These are phyloP conservation scores for Parascotia fuliginaria DNA, from an alignment of 2,888 invertebrate genomes.

Conservation along the genomic window DNA sequence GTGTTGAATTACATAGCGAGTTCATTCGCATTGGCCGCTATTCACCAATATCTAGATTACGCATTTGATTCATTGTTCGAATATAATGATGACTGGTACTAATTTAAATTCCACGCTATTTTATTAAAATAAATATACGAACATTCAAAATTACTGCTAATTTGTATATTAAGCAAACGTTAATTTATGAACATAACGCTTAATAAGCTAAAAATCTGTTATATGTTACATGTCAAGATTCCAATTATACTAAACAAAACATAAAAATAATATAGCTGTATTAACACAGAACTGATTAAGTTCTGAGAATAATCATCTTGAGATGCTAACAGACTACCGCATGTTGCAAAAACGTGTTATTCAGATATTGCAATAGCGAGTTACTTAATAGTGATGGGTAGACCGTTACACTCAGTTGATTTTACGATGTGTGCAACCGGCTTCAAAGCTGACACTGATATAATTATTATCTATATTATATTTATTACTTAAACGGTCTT, in stretches of 20 bases:
- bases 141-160: conserved; percentile 7
- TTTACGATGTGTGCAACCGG: conserved; percentile 21
- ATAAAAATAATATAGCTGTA: neutral
- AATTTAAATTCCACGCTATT: conserved; percentile 49
- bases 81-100: conserved; percentile 60
- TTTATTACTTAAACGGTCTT: no score
- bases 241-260: conserved; percentile 1
- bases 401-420: conserved; percentile 19
- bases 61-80: conserved; percentile 69
- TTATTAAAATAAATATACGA: conserved; percentile 8
- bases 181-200: neutral
- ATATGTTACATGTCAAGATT: conserved; percentile 3
- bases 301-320: conserved; percentile 7
- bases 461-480: conserved; percentile 8
- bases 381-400: conserved; percentile 42
- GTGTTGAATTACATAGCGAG: conserved; percentile 77
- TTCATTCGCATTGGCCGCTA: conserved; percentile 80
- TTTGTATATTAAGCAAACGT: conserved; percentile 4
- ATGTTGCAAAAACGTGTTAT: conserved; percentile 29
- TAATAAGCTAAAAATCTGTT: neutral
- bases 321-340: conserved; percentile 14
- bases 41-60: conserved; percentile 76
- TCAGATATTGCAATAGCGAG: conserved; percentile 19
- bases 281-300: conserved; percentile 3
- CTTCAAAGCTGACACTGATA: conserved; percentile 4